Conservation (phyloP, 2,888 invertebrate species). For the Dioctria rufipes region DNA sequence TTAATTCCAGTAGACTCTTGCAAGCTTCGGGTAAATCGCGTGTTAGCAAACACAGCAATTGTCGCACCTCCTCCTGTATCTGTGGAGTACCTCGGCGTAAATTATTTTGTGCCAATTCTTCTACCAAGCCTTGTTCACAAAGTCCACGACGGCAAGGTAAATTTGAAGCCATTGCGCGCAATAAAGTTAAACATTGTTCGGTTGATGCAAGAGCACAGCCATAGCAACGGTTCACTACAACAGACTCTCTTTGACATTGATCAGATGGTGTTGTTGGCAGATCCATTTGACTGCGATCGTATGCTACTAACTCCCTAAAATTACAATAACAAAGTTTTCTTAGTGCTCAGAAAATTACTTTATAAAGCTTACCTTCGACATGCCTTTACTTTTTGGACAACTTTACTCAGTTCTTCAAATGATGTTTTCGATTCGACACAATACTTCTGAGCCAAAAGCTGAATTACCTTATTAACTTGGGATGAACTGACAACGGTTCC, state of each 20-base stretch:
- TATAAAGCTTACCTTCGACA: conserved; percentile 77
- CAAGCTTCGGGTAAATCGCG: conserved; percentile 90
- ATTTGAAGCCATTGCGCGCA: conserved; percentile 90
- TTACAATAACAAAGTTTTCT: neutral
- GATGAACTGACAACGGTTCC: conserved; percentile 73
- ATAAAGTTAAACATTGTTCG: conserved; percentile 92
- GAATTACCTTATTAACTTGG: conserved; percentile 93
- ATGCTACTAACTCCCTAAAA: conserved; percentile 88
- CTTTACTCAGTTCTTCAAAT: conserved; percentile 94
- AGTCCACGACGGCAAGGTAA: conserved; percentile 81
- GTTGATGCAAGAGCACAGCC: conserved; percentile 93
- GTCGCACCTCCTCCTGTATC: conserved; percentile 91
- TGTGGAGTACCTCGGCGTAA: conserved; percentile 87
- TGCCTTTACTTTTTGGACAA: conserved; percentile 91
- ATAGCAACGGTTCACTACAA: conserved; percentile 80
- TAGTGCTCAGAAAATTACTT: neutral
- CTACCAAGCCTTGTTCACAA: conserved; percentile 88
- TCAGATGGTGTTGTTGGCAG: conserved; percentile 63
- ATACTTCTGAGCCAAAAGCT: conserved; percentile 94
- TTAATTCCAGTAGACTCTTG: conserved; percentile 73
- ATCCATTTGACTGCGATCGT: conserved; percentile 88
- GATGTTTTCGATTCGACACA: conserved; percentile 95
- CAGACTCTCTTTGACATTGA: conserved; percentile 62
- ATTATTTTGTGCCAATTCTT: conserved; percentile 92
- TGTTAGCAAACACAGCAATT: conserved; percentile 89